phyloP scores from a whole-genome alignment of 2,113 vertebrate species.

The Archocentrus centrarchus region DNA sequence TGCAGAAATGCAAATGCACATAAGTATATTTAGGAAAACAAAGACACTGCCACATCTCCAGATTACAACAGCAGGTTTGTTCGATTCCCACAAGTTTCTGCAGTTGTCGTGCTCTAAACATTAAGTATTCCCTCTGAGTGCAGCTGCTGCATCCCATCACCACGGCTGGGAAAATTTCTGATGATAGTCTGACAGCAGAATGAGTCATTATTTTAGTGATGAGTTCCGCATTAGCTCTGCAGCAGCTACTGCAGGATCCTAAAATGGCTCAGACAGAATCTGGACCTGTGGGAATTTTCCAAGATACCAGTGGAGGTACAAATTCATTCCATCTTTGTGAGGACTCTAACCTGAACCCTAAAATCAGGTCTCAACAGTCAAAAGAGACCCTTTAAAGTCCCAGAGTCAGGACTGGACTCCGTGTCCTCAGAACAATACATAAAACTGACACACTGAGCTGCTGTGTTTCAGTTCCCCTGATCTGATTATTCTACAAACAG shows the following conservation, averaged over 20 bases:
- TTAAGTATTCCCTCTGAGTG: neutral
- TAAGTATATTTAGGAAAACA: neutral
- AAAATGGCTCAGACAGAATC: neutral
- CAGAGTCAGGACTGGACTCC: neutral
- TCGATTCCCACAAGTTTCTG: neutral
- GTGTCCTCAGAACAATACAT: neutral
- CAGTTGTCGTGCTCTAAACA: neutral
- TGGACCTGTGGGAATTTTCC: neutral
- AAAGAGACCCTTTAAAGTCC: neutral
- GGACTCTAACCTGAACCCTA: neutral
- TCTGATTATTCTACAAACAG: constrained; percentile 3
- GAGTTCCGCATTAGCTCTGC: constrained; percentile 6
- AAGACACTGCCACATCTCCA: neutral
- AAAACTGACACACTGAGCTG: neutral
- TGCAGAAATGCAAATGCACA: neutral
- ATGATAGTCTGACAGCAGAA: neutral
- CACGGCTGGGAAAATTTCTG: constrained; percentile 1
- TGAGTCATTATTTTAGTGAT: constrained; percentile 3
- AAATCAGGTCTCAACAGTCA: neutral
- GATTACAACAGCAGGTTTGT: neutral
- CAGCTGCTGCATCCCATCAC: neutral
- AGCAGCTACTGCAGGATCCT: neutral
- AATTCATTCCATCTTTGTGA: neutral
- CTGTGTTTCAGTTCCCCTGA: neutral
- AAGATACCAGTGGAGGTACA: neutral